Base-by-base conservation (phyloP, 2,888 invertebrate genomes). In the Acanthosepion esculentum region DNA sequence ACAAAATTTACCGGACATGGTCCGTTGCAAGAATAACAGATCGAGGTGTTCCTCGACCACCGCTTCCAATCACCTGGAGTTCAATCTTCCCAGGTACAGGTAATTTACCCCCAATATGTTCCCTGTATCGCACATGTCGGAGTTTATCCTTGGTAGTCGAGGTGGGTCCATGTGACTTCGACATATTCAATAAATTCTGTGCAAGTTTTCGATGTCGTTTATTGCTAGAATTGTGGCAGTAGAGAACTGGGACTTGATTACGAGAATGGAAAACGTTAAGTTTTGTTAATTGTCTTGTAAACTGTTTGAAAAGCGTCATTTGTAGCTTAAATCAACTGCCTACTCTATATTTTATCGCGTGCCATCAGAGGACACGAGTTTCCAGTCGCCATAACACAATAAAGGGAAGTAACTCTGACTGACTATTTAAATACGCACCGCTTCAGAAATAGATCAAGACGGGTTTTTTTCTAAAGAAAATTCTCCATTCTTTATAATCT, bases 51-150 rank as follows among this genome's bases (percentile, higher is more conserved):
- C 95, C 96, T 59, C 94, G 94, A 29, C 95, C 96, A 50, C 96
- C 96, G 92, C 95, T 96, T 0, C 96, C 96, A 64, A 96, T 95
- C 18, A 96, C 96, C 92, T 95, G 95, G 29, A 96, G 92, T 91
- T 96, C 95, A 23, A 96, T 95, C 15, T 94, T 94, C 0, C 95
- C 95, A 29, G 96, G 95, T 29, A 95, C 95, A 64, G 95, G 95
- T 29, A 95, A 78, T 50, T 95, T 95, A 20, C 95, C 95, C 5
- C 95, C 95, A 33, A 94, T 94, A 91, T 95, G 95, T 48, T 95
- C 95, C 48, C 95, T 94, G 93, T 95, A 95, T 55, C 95, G 94
- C 41, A 95, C 92, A 92, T 95, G 95, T 29, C 95, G 95, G 15
- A 95, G 95, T 50, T 94, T 94, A 91, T 94, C 94, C 23, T n/a